A percentile compares a stretch with the other conserved stretches of the same genome.
These are phyloP conservation scores for Sebastes itinus DNA, from an alignment of 2,797 vertebrate genomes.

Conservation along the genomic window DNA sequence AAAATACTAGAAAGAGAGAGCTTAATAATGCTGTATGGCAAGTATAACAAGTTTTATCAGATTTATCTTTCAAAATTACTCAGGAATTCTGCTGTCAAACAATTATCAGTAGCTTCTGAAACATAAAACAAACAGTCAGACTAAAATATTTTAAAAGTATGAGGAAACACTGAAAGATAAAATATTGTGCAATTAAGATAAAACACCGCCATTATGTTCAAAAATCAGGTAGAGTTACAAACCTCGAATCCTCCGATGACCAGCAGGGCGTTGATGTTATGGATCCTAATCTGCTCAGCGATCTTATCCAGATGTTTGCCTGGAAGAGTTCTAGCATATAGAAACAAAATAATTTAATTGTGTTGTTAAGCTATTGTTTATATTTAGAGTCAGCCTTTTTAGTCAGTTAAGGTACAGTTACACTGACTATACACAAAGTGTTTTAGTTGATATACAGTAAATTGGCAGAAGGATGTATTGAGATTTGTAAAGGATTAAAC, in stretches of 20 bases:
- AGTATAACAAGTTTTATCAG: not conserved
- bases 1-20: not conserved
- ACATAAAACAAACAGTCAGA: not conserved
- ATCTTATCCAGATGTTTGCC: conserved; percentile 89
- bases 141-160: no score
- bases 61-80: not conserved
- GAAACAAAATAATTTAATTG: not conserved
- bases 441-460: no score
- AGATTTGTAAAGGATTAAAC: not conserved
- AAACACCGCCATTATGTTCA: not conserved
- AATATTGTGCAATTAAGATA: not conserved
- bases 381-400: not conserved
- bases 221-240: conserved; percentile 1
- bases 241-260: conserved; percentile 99
- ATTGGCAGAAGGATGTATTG: no score
- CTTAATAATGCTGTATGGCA: not conserved
- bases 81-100: not conserved
- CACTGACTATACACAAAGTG: no score
- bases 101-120: not conserved
- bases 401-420: no score
- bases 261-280: conserved; percentile 92
- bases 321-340: conserved; percentile 86
- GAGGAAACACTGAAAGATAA: not conserved
- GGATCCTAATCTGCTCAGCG: conserved; percentile 88
- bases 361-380: not conserved